Base-by-base conservation (phyloP, 2,113 vertebrate species). In the Ceyx melanurus region DNA sequence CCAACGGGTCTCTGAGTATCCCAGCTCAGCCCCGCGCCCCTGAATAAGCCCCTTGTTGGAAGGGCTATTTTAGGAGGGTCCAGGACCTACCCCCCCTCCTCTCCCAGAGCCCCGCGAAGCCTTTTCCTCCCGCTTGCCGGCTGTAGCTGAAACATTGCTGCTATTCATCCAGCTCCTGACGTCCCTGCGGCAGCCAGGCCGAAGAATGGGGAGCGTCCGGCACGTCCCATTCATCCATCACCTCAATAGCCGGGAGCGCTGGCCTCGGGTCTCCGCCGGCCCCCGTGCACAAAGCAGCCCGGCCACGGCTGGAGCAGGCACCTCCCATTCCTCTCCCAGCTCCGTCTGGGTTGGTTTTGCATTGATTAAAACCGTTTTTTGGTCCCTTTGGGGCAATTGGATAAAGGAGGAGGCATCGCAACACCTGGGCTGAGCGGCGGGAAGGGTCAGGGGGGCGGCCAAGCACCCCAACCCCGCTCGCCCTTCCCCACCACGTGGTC, bases 211-310 rank as follows among this genome's bases (percentile, higher is more conserved):
- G 95, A 95, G 94, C 75, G 66, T 94, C 93, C 92, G 6, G 91
- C 97, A 86, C 73, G 82, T 95, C 95, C 97, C 95, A 97, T 98
- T 97, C 97, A 96, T 97, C 96, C 61, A 78, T 87, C 87, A 85
- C 90, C 92, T 95, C 95, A 90, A 72, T 89, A 93, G 94, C 93
- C 6, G 62, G 71, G 81, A 92, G 93, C 64, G 8, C 84, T 93
- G 91, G 91, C 94, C 95, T 87, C 68, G 37, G 89, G 71, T 80
- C 90, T 70, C 87, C 1, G 28, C 67, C 2, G 40, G 90, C 93
- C 92, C 82, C 94, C 25, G 25, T 12, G 90, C 82, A 95, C 95
- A 94, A 95, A 92, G 94, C 89, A 89, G 86, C 83, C 64, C 0
- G 35, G 88, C 86, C 88, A 3, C 29, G 48, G 93, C 74, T 17